Conservation (phyloP, 2,113 vertebrate species). For the Phylloscopus trochilus region DNA sequence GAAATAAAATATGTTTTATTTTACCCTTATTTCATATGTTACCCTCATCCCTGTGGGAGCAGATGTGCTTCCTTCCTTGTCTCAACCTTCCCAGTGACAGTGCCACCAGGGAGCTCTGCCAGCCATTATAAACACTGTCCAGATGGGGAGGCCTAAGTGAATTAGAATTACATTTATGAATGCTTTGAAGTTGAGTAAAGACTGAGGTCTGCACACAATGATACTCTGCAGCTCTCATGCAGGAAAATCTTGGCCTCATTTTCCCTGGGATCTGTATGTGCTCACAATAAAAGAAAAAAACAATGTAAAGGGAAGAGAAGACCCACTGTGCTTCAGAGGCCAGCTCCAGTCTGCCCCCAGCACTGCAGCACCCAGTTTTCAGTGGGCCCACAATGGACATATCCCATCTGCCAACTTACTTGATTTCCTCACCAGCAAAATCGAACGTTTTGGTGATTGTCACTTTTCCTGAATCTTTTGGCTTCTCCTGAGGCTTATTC, state of each 20-base stretch:
- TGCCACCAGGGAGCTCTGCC: neutral
- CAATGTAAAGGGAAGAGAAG: neutral
- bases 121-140: neutral
- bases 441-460: slow-evolving; percentile 93
- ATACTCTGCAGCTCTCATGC: neutral
- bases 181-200: neutral
- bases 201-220: neutral
- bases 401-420: slow-evolving; percentile 70
- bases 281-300: neutral
- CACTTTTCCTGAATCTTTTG: slow-evolving; percentile 77
- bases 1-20: neutral
- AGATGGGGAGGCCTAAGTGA: neutral
- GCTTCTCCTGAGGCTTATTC: slow-evolving; percentile 63
- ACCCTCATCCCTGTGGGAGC: neutral
- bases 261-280: neutral
- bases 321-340: rapidly evolving
- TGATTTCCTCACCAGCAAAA: slow-evolving; percentile 93
- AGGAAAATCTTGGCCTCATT: neutral
- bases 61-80: rapidly evolving
- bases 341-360: neutral
- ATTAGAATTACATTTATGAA: neutral
- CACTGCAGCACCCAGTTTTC: neutral
- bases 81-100: neutral
- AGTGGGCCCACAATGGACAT: neutral
- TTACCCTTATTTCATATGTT: too few relatives aligned